Evolutionary conservation across 2,113 vertebrate genomes (phyloP).

Genomic region (Xenopus borealis): DNA sequence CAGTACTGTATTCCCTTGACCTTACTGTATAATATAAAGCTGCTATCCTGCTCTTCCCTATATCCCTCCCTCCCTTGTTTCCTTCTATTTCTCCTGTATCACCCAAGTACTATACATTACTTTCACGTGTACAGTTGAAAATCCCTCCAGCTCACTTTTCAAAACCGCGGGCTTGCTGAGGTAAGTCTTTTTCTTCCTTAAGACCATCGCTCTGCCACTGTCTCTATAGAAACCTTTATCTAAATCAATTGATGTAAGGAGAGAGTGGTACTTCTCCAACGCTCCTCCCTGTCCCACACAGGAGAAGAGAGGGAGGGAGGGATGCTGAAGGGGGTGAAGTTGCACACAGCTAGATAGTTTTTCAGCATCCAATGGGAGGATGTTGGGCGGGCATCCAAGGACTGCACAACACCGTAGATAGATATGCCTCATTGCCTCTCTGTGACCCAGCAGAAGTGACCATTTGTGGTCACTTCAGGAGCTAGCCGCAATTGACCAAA

Average conservation of each 20-base stretch:
- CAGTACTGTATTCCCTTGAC: not conserved
- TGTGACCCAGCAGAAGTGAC: slow-evolving; percentile 24
- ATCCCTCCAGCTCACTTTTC: slow-evolving; percentile 44
- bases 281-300: slow-evolving; percentile 40
- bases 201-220: slow-evolving; percentile 28
- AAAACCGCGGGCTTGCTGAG: slow-evolving; percentile 47
- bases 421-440: slow-evolving; percentile 19
- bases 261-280: slow-evolving; percentile 38
- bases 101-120: slow-evolving; percentile 5
- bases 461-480: slow-evolving; percentile 37
- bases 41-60: not conserved
- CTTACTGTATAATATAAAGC: slow-evolving; percentile 1
- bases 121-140: slow-evolving; percentile 22
- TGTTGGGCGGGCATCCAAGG: slow-evolving; percentile 21
- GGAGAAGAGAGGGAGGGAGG: slow-evolving; percentile 40
- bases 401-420: slow-evolving; percentile 31
- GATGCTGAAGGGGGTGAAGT: slow-evolving; percentile 38
- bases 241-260: slow-evolving; percentile 34
- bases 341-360: slow-evolving; percentile 31
- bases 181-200: slow-evolving; percentile 37
- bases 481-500: slow-evolving; percentile 6
- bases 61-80: slow-evolving; percentile 22
- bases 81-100: slow-evolving; percentile 11
- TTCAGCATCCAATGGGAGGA: slow-evolving; percentile 37
- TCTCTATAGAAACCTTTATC: slow-evolving; percentile 45